Evolutionary conservation across 2,888 invertebrate genomes (phyloP), one percentile per base, ranked within the genome.

Genomic region (Calliscelio sp.): DNA sequence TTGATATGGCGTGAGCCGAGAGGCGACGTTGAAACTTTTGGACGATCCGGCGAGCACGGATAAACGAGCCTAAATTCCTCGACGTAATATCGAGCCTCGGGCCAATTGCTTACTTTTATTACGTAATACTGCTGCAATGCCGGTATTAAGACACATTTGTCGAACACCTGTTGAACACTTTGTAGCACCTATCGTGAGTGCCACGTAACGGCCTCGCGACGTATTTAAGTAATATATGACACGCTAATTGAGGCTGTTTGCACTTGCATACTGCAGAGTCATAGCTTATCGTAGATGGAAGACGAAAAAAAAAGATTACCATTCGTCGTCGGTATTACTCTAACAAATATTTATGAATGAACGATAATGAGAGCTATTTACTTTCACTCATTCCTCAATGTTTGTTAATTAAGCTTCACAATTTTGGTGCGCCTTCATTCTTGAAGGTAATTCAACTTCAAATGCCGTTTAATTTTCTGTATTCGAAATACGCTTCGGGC

Each of bases 161-260:
- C 85, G 82, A 85, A 85, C 85, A 85, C 83, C 85, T 85, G 85
- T 85, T 85, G 82, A 85, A 16, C 83, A 85, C 74, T 85, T 82
- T 83, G 82, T 83, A 85, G 80, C 82, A 68, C 73, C 73, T 82
- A 83, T 85, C 77, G 77, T 57, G 71, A 81, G 74, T 85, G 73
- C 80, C 77, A 81, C 78, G 77, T 83, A 81, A 85, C 77, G 77
- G 77, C 81, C 71, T 74, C 75, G 82, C 85, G 82, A 85, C 85
- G 80, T 77, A 85, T 80, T 80, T 78, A 74, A 83, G 85, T 85
- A 77, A 85, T 85, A 83, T 83, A 85, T 74, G 85, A 80, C 77
- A 73, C 79, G 85, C 75, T 85, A 85, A 82, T 85, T 82, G 80
- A 82, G 85, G 63, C 81, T 85, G 77, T 85, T 85, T 85, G 75